Percentiles rank a stretch among this genome's conserved stretches.
Evolutionary conservation across 2,888 invertebrate genomes (phyloP).

Genomic region (Lithophane semibrunnea): DNA sequence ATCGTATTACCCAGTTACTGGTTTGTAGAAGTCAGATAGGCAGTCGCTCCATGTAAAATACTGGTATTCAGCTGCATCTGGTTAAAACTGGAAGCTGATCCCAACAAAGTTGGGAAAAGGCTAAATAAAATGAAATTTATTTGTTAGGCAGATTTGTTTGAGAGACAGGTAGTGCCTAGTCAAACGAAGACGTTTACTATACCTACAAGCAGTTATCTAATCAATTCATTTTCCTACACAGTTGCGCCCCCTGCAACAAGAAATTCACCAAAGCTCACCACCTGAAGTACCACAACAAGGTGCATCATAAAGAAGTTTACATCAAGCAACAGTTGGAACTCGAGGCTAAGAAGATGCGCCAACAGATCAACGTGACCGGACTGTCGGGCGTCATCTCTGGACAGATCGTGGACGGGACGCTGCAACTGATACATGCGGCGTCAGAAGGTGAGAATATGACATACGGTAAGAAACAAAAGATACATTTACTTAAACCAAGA

Average conservation of each 20-base stretch:
- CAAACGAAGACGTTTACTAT: background rate
- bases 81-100: too few relatives aligned
- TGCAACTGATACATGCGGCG: conserved; percentile 79
- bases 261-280: conserved; percentile 89
- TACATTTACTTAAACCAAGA: too few relatives aligned
- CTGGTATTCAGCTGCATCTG: too few relatives aligned
- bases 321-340: conserved; percentile 85
- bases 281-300: conserved; percentile 89
- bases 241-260: conserved; percentile 87
- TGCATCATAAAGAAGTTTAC: conserved; percentile 89
- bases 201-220: background rate
- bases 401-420: conserved; percentile 84
- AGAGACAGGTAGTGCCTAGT: too few relatives aligned
- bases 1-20: too few relatives aligned
- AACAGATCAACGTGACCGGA: conserved; percentile 84
- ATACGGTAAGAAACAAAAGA: conserved; percentile 16
- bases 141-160: too few relatives aligned
- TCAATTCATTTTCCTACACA: conserved; percentile 54
- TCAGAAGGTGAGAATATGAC: conserved; percentile 75
- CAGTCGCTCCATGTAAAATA: too few relatives aligned
- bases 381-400: conserved; percentile 83
- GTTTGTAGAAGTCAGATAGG: too few relatives aligned
- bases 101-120: too few relatives aligned
- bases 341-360: conserved; percentile 86
- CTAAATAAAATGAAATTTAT: too few relatives aligned